Percentiles rank a stretch among this genome's conserved stretches.
Conservation (phyloP, 2,113 vertebrate species). For the Rhynchomys soricoides region DNA sequence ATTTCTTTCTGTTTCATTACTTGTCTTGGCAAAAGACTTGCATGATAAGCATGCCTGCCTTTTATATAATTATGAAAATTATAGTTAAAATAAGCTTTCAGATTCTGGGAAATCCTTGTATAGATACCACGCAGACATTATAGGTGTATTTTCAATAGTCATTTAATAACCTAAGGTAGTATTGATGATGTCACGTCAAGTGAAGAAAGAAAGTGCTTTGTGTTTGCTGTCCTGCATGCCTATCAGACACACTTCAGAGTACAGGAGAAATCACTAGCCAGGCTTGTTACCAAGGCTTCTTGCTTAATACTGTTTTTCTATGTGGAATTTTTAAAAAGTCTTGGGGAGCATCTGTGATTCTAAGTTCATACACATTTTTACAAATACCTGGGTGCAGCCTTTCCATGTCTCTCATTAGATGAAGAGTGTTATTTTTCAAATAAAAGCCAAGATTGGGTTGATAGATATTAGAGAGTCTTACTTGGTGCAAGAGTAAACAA, state of each 20-base stretch:
- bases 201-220: background rate
- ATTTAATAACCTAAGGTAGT: background rate
- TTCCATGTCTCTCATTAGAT: background rate
- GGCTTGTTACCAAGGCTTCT: background rate
- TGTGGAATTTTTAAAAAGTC: slow-evolving; percentile 22
- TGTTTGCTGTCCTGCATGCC: background rate
- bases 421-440: background rate
- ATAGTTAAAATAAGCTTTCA: slow-evolving; percentile 16
- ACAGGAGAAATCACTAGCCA: background rate
- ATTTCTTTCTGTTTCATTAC: background rate
- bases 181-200: background rate
- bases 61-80: background rate
- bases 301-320: slow-evolving; percentile 21
- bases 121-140: background rate
- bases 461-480: background rate
- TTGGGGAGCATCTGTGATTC: background rate
- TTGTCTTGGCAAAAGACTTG: slow-evolving; percentile 6
- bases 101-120: background rate
- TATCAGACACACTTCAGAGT: background rate
- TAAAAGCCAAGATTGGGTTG: background rate
- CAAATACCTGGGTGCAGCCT: background rate
- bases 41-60: background rate
- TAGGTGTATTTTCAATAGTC: background rate
- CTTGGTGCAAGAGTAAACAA: background rate
- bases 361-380: slow-evolving; percentile 11